These are phyloP conservation scores for Epizoanthus scotinus DNA, from an alignment of 92 coral and sea anemone genomes.

Conservation along the genomic window DNA sequence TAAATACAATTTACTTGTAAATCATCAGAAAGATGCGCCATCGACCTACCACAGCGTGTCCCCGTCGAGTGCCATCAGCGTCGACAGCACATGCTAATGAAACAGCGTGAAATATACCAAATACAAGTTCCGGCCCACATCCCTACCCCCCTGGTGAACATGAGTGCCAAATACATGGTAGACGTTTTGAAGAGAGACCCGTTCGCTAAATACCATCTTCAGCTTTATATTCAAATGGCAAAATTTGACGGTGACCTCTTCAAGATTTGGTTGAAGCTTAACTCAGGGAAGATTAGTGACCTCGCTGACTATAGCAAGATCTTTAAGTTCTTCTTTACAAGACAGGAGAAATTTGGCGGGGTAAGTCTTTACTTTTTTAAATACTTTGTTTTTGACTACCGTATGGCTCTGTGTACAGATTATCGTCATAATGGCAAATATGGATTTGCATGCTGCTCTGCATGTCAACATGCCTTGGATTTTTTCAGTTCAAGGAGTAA, in stretches of 20 bases:
- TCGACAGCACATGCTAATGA: neutral
- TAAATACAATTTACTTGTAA: too few species aligned
- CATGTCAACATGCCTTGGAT: too few species aligned
- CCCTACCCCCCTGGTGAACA: slow-evolving; percentile 35
- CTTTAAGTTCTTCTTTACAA: slow-evolving; percentile 28
- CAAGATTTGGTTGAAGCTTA: slow-evolving; percentile 2
- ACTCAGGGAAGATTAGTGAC: neutral
- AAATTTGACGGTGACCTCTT: slow-evolving; percentile 6
- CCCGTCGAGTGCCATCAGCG: neutral
- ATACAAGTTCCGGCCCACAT: slow-evolving; percentile 10
- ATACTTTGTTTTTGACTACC: neutral
- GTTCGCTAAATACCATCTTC: slow-evolving; percentile 17
- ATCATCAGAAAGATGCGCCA: slow-evolving; percentile 1
- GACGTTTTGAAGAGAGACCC: neutral
- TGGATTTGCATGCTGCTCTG: too few species aligned
- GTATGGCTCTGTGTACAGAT: too few species aligned
- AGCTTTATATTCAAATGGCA: slow-evolving; percentile 19
- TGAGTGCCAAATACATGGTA: neutral
- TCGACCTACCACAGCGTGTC: slow-evolving; percentile 15
- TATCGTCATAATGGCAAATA: too few species aligned
- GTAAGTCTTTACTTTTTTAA: neutral
- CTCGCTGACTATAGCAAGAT: slow-evolving; percentile 6
- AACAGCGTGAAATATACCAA: slow-evolving; percentile 28
- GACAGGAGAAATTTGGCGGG: slow-evolving; percentile 31
- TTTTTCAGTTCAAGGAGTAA: too few species aligned